phyloP scores from a whole-genome alignment of 2,113 vertebrate genomes.

The Eupsittula cactorum region DNA sequence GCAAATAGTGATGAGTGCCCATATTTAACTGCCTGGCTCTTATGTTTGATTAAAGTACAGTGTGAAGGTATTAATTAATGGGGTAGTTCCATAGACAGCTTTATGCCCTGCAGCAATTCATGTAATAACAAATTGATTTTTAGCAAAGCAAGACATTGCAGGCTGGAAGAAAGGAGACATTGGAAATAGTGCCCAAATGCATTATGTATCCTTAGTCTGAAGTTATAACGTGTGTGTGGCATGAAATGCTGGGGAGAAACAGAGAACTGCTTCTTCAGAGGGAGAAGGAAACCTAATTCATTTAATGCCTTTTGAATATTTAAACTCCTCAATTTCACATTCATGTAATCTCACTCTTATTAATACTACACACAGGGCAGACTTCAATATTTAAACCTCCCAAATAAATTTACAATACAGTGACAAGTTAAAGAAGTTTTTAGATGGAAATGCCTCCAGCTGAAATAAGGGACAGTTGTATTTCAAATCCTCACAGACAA shows the following conservation, averaged over 20 bases:
- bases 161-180: not conserved
- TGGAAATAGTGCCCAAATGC: conserved; percentile 4
- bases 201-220: conserved; percentile 7
- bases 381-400: not conserved
- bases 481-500: conserved; percentile 7
- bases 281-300: conserved; percentile 16
- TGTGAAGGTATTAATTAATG: conserved; percentile 55
- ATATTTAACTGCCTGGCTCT: not conserved
- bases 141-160: not conserved
- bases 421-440: conserved; percentile 21
- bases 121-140: conserved; percentile 68
- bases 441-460: conserved; percentile 5
- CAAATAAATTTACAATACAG: conserved; percentile 22
- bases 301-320: conserved; percentile 31
- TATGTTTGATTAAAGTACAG: conserved; percentile 58
- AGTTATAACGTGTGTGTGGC: conserved; percentile 3
- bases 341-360: not conserved
- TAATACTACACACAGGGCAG: not conserved
- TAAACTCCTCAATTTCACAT: conserved; percentile 22
- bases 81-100: conserved; percentile 32
- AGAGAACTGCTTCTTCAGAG: not conserved
- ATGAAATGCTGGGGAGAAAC: conserved; percentile 20
- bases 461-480: conserved; percentile 10
- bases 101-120: conserved; percentile 57
- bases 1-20: conserved; percentile 30